Conservation (phyloP, 2,797 vertebrate species). For the Tamandua tetradactyla region DNA sequence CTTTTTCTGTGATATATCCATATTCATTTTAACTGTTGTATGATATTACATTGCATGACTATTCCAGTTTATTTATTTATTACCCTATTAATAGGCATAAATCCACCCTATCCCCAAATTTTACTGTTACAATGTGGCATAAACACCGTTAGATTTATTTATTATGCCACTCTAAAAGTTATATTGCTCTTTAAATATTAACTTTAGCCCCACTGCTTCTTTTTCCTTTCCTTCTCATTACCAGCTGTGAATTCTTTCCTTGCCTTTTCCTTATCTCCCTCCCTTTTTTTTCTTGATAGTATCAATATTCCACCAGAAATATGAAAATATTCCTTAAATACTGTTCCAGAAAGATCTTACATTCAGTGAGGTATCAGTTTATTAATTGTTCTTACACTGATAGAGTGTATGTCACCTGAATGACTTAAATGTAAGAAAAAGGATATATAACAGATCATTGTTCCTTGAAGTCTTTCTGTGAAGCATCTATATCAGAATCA, state of each 20-base stretch:
- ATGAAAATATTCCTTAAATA: constrained; percentile 11
- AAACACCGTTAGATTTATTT: too few species aligned
- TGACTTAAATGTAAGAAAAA: constrained; percentile 46
- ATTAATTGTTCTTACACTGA: constrained; percentile 34
- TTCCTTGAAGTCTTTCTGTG: not conserved
- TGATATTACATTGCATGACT: too few species aligned
- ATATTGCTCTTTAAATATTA: not conserved
- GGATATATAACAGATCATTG: not conserved
- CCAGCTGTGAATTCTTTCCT: not conserved
- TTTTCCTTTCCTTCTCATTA: not conserved
- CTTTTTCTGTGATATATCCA: too few species aligned
- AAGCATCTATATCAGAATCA: not conserved
- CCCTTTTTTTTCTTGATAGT: not conserved
- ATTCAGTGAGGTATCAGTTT: constrained; percentile 2
- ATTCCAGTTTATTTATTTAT: too few species aligned
- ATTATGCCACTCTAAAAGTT: not conserved
- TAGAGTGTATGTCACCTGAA: not conserved
- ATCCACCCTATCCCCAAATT: too few species aligned
- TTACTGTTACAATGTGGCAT: too few species aligned
- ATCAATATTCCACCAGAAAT: constrained; percentile 1
- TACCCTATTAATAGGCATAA: too few species aligned
- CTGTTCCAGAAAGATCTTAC: not conserved
- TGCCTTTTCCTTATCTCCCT: not conserved
- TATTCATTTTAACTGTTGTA: too few species aligned
- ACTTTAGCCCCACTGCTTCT: not conserved